Evolutionary conservation across 1,140 invertebrate species (phyloP).

Genomic region (Tetranychus cinnabarinus): DNA sequence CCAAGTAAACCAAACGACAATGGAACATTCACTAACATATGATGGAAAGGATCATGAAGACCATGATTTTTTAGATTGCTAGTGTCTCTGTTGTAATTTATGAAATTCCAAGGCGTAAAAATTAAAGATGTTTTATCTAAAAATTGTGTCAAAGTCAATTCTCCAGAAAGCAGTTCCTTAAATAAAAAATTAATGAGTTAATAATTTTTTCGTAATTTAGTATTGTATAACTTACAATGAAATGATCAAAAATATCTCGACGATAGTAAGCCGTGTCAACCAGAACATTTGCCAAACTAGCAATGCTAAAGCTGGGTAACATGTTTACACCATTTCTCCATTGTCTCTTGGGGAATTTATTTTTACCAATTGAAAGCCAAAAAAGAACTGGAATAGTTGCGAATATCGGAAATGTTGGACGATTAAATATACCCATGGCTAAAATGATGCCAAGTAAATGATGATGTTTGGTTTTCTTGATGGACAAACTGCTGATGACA

Average conservation of each 20-base stretch:
- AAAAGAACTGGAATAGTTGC: constrained; percentile 58
- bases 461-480: constrained; percentile 18
- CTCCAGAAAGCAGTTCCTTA: not conserved
- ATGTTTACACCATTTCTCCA: not conserved
- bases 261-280: not conserved
- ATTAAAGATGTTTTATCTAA: constrained; percentile 26
- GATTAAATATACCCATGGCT: constrained; percentile 55
- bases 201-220: constrained; percentile 22
- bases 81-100: constrained; percentile 51
- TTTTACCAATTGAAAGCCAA: constrained; percentile 37
- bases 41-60: constrained; percentile 54
- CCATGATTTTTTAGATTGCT: constrained; percentile 58
- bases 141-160: not conserved
- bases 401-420: constrained; percentile 68
- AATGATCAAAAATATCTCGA: constrained; percentile 17
- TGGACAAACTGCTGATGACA: not conserved
- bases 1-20: constrained; percentile 57
- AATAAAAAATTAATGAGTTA: not conserved
- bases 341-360: not conserved
- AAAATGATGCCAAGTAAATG: constrained; percentile 25
- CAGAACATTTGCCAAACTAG: not conserved
- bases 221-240: constrained; percentile 25
- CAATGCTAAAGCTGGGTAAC: not conserved
- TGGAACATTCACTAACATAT: constrained; percentile 58
- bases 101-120: constrained; percentile 70